Conservation (phyloP, 2,113 vertebrate genomes). For the Chelonoidis abingdonii region DNA sequence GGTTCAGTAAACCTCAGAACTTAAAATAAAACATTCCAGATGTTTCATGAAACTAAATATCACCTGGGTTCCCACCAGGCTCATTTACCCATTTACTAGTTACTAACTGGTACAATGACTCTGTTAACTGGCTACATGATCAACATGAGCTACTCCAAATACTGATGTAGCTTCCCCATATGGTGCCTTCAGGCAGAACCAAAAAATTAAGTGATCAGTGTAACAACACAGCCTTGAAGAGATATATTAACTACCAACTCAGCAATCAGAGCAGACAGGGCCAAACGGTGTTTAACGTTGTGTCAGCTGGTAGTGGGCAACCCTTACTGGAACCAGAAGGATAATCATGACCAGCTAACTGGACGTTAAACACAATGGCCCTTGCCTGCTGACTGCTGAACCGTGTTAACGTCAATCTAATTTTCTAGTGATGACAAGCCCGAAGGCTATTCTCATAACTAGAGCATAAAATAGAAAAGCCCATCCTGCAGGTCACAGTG, state of each 20-base stretch:
- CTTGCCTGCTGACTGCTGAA: neutral
- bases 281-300: neutral
- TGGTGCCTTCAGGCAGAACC: neutral
- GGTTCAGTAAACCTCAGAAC: neutral
- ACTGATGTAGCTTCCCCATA: no score
- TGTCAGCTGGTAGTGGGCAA: neutral
- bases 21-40: neutral
- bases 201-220: neutral
- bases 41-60: neutral
- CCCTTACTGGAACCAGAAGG: neutral
- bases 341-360: neutral
- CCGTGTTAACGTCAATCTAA: neutral
- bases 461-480: neutral
- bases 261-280: neutral
- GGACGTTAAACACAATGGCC: neutral
- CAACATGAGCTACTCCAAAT: neutral
- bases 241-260: neutral
- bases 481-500: neutral
- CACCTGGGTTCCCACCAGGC: rapidly evolving
- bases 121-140: rapidly evolving
- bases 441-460: neutral
- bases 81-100: neutral
- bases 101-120: rapidly evolving
- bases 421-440: neutral
- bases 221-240: neutral